Evolutionary conservation across 2,797 vertebrate genomes (phyloP).

Genomic region (Pseudochromis fuscus): DNA sequence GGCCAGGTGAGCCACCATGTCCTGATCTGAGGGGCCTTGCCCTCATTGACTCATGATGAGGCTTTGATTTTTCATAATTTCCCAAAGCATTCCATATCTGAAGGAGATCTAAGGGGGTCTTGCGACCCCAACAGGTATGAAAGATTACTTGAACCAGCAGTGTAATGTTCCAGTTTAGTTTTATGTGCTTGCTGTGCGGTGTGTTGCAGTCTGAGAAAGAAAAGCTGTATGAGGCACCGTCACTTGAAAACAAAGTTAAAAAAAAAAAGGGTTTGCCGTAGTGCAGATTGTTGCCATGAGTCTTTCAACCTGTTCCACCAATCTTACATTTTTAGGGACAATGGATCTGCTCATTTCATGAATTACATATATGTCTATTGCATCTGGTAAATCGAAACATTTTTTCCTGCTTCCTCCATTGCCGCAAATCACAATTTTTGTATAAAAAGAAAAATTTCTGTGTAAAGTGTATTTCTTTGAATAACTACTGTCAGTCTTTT

Average conservation of each 20-base stretch:
- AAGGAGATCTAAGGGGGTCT: constrained; percentile 9
- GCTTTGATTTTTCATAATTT: constrained; percentile 45
- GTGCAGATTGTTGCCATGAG: not conserved
- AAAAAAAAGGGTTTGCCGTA: not conserved
- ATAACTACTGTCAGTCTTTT: not conserved
- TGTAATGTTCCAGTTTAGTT: not conserved
- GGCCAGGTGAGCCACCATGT: constrained; percentile 53
- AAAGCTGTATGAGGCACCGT: not conserved
- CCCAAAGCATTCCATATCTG: not conserved
- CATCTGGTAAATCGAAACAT: constrained; percentile 2
- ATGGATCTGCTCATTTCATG: not conserved
- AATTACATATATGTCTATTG: not conserved
- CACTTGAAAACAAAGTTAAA: not conserved
- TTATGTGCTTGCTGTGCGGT: not conserved
- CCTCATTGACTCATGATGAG: constrained; percentile 67
- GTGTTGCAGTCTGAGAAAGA: not conserved
- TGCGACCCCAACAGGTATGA: not conserved
- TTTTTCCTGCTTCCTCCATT: not conserved
- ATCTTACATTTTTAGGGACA: not conserved
- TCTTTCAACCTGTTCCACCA: not conserved
- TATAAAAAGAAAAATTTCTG: too few relatives aligned
- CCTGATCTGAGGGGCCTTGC: constrained; percentile 35
- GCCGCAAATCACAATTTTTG: not conserved
- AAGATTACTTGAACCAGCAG: constrained; percentile 2
- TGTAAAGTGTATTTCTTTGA: not conserved